These are phyloP conservation scores for Carapus acus DNA, from an alignment of 2,797 vertebrate genomes.

Conservation along the genomic window DNA sequence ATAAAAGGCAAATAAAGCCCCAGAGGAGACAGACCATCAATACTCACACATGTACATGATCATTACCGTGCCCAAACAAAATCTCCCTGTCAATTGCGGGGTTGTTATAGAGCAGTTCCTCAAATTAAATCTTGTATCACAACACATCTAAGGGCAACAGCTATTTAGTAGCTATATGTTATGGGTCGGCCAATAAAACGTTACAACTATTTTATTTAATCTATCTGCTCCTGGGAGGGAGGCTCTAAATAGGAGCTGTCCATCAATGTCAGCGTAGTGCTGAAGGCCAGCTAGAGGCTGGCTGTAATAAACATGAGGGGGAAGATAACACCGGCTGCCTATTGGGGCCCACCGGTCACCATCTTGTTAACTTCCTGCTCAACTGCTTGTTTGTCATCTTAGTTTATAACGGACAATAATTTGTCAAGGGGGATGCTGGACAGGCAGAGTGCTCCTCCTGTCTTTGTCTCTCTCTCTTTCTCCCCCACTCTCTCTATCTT, in stretches of 20 bases:
- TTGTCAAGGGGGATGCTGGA: constrained; percentile 59
- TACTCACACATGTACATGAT: constrained; percentile 89
- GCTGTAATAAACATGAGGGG: constrained; percentile 91
- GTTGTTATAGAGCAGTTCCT: constrained; percentile 85
- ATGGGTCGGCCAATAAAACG: constrained; percentile 89
- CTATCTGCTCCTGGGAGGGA: constrained; percentile 85
- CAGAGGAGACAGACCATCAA: constrained; percentile 87
- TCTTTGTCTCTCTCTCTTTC: constrained; percentile 12
- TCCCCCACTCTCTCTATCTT: constrained; percentile 3
- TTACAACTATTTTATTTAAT: constrained; percentile 97
- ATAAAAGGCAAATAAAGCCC: constrained; percentile 82
- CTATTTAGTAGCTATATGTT: constrained; percentile 95
- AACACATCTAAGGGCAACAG: constrained; percentile 87
- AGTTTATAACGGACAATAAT: constrained; percentile 72
- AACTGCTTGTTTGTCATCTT: constrained; percentile 80
- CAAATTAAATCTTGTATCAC: constrained; percentile 99
- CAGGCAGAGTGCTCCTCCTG: no score
- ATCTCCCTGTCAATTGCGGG: constrained; percentile 84
- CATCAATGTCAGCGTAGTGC: constrained; percentile 85
- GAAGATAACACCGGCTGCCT: constrained; percentile 76
- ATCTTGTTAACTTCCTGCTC: constrained; percentile 82
- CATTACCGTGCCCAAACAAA: constrained; percentile 87
- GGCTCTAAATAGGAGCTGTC: constrained; percentile 95
- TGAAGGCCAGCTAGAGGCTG: constrained; percentile 77
- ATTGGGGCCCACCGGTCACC: constrained; percentile 68